Evolutionary conservation across 2,888 invertebrate genomes (phyloP).

Genomic region (Diogma glabrata): DNA sequence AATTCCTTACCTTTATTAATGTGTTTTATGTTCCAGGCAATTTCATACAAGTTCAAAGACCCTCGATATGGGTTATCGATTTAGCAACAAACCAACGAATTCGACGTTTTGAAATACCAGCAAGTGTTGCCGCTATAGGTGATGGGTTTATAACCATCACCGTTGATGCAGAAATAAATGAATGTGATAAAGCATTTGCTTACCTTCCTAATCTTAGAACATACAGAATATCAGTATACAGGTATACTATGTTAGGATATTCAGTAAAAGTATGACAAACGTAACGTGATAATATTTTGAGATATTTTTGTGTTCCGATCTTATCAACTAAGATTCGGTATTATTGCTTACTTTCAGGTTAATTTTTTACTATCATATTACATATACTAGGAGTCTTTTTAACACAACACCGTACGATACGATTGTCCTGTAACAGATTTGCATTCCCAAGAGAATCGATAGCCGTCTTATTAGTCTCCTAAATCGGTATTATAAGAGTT

Average conservation of each 20-base stretch:
- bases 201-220: slow-evolving; percentile 47
- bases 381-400: no score
- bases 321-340: no score
- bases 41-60: slow-evolving; percentile 37
- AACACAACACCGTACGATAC: no score
- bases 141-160: slow-evolving; percentile 49
- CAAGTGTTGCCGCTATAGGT: slow-evolving; percentile 32
- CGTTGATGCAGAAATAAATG: slow-evolving; percentile 45
- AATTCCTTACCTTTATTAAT: not conserved
- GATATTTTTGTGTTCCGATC: no score
- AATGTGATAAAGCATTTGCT: slow-evolving; percentile 53
- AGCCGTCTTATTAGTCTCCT: no score
- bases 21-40: not conserved
- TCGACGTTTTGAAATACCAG: slow-evolving; percentile 40
- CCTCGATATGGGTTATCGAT: slow-evolving; percentile 55
- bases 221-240: slow-evolving; percentile 34
- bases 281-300: no score
- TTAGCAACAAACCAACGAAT: slow-evolving; percentile 48
- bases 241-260: slow-evolving; percentile 18
- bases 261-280: no score
- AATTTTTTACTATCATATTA: no score
- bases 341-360: no score
- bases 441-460: no score
- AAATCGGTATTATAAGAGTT: no score
- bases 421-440: no score